Conservation (phyloP, 2,113 vertebrate genomes). For the Cochlearius cochlearius region DNA sequence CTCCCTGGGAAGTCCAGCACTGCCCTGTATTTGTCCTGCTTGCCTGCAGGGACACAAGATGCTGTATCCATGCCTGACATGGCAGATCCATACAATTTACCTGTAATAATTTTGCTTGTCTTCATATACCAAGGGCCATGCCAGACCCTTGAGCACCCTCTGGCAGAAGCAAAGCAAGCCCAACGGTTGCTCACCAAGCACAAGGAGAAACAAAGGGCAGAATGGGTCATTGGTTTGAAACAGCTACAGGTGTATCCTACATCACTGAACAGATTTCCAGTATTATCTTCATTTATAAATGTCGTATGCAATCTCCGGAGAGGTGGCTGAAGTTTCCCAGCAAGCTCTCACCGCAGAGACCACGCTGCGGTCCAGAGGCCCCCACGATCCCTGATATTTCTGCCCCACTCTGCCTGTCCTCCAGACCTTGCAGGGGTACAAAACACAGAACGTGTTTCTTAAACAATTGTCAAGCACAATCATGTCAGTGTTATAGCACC, state of each 20-base stretch:
- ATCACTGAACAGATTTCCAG: not conserved
- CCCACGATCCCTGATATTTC: not conserved
- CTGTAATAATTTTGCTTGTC: not conserved
- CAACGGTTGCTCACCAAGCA: not conserved
- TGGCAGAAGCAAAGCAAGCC: not conserved
- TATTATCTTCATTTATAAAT: not conserved
- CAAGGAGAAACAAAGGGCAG: not conserved
- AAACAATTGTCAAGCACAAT: not conserved
- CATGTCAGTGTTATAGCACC: not conserved
- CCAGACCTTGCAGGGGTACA: not conserved
- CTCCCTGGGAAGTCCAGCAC: not conserved
- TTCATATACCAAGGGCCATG: not conserved
- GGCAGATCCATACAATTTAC: not conserved
- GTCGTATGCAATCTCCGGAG: not conserved
- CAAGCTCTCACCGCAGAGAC: not conserved
- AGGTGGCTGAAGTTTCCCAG: not conserved
- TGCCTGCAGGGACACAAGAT: not conserved
- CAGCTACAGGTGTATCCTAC: not conserved
- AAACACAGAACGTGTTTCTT: not conserved
- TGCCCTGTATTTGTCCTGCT: not conserved
- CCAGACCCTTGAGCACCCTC: not conserved
- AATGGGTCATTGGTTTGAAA: not conserved
- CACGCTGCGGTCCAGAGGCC: not conserved
- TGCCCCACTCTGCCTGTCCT: accelerated
- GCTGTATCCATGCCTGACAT: not conserved